Evolutionary conservation across 1,140 invertebrate genomes (phyloP), one percentile per base, ranked within the genome.

Genomic region (Nebria ingens): DNA sequence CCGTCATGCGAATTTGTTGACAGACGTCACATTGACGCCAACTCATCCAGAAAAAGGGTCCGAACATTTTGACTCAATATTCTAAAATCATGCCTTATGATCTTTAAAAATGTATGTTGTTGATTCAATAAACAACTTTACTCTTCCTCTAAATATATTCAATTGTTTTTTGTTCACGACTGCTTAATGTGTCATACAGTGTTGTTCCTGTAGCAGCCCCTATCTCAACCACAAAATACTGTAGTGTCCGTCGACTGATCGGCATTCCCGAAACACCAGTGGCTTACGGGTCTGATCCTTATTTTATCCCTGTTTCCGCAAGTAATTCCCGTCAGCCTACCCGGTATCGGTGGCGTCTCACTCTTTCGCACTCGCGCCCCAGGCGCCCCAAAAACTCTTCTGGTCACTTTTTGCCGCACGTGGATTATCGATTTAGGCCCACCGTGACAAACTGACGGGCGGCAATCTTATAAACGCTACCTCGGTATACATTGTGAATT

Each of bases 201-300:
- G n/a, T n/a, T n/a, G n/a, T n/a, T n/a, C n/a, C n/a, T n/a, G n/a
- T n/a, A n/a, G n/a, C n/a, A n/a, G n/a, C n/a, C n/a, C n/a, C n/a
- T n/a, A n/a, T n/a, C n/a, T n/a, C n/a, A n/a, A n/a, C n/a, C n/a
- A n/a, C n/a, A n/a, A n/a, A n/a, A n/a, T n/a, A n/a, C n/a, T n/a
- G n/a, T n/a, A n/a, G n/a, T n/a, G n/a, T n/a, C n/a, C n/a, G n/a
- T n/a, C n/a, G n/a, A n/a, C 53, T 60, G 59, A 56, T 62, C 59
- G 57, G 59, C 56, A 62, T 62, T 60, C 59, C 56, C 59, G 52
- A 25, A 60, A 57, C 61, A 60, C 58, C 56, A 53, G 49, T 53
- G 55, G 57, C 59, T 62, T 62, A 60, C 59, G 60, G n/a, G 60
- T 51, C 57, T 62, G 56, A 62, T 62, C 61, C 61, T 19, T 54